phyloP scores from a whole-genome alignment of 2,888 invertebrate species.

The Rotaria magnacalcarata region DNA sequence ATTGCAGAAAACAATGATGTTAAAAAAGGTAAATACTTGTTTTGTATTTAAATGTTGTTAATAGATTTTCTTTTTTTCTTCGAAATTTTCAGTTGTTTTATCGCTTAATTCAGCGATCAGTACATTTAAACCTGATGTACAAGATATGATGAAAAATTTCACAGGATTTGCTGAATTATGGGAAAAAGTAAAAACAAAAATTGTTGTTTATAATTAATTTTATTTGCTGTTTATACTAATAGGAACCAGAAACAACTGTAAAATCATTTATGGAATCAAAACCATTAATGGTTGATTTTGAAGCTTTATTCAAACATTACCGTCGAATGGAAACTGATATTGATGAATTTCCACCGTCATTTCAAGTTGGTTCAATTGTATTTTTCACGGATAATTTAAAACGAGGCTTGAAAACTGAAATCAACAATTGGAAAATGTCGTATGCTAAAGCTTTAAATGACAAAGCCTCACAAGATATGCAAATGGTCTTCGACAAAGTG shows the following conservation, averaged over 20 bases:
- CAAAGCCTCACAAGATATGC: slow-evolving; percentile 59
- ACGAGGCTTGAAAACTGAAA: slow-evolving; percentile 71
- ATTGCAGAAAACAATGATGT: slow-evolving; percentile 79
- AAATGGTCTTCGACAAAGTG: slow-evolving; percentile 72
- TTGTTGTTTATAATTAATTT: too few relatives aligned
- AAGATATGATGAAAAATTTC: slow-evolving; percentile 77
- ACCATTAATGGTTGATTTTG: slow-evolving; percentile 61
- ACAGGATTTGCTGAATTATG: slow-evolving; percentile 70
- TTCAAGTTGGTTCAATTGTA: slow-evolving; percentile 57
- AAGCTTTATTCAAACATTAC: slow-evolving; percentile 60
- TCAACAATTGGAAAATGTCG: slow-evolving; percentile 58
- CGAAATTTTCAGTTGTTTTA: slow-evolving; percentile 51
- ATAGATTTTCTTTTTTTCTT: slow-evolving; percentile 46
- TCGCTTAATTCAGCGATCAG: slow-evolving; percentile 58
- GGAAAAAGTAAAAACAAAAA: slow-evolving; percentile 52
- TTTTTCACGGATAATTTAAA: slow-evolving; percentile 66
- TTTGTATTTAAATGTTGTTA: slow-evolving; percentile 69
- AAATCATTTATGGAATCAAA: slow-evolving; percentile 59
- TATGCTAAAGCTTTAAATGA: slow-evolving; percentile 59
- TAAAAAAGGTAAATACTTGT: slow-evolving; percentile 72
- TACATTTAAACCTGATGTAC: slow-evolving; percentile 68
- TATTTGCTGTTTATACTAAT: not conserved
- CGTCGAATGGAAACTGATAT: slow-evolving; percentile 59
- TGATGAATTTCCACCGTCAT: slow-evolving; percentile 54
- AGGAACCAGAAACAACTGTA: slow-evolving; percentile 58